Evolutionary conservation across 2,113 vertebrate species (phyloP).

Genomic region (Eurystomus gularis): DNA sequence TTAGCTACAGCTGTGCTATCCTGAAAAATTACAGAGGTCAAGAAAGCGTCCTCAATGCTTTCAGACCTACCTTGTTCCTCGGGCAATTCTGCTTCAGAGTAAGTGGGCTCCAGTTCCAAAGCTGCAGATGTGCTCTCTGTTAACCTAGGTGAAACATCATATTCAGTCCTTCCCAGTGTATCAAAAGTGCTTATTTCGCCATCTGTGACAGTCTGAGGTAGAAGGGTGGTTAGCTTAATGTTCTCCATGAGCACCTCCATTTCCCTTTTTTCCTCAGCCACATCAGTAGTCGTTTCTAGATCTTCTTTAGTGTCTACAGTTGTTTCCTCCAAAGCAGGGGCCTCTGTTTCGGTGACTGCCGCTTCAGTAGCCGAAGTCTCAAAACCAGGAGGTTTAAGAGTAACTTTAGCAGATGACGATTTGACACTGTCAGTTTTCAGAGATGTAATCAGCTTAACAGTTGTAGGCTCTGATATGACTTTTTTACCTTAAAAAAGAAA

Average conservation of each 20-base stretch:
- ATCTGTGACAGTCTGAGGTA: slow-evolving; percentile 63
- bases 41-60: slow-evolving; percentile 65
- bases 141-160: slow-evolving; percentile 3
- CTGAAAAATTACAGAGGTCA: slow-evolving; percentile 62
- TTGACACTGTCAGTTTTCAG: slow-evolving; percentile 64
- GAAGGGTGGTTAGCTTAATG: slow-evolving; percentile 49
- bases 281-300: slow-evolving; percentile 3
- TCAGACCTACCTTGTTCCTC: slow-evolving; percentile 66
- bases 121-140: slow-evolving; percentile 26
- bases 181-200: background rate
- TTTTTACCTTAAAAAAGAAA: slow-evolving; percentile 73
- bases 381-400: slow-evolving; percentile 21
- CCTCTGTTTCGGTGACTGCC: slow-evolving; percentile 30
- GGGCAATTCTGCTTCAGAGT: slow-evolving; percentile 52
- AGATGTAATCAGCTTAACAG: slow-evolving; percentile 67
- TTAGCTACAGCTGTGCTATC: slow-evolving; percentile 48
- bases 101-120: slow-evolving; percentile 52
- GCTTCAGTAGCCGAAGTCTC: slow-evolving; percentile 34
- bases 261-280: slow-evolving; percentile 46
- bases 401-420: slow-evolving; percentile 17
- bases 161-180: slow-evolving; percentile 41
- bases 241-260: slow-evolving; percentile 52
- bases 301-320: slow-evolving; percentile 51
- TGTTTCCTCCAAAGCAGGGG: slow-evolving; percentile 42
- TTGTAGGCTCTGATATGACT: slow-evolving; percentile 72